Evolutionary conservation across 2,888 invertebrate genomes (phyloP).

Genomic region (Acleris sparsana): DNA sequence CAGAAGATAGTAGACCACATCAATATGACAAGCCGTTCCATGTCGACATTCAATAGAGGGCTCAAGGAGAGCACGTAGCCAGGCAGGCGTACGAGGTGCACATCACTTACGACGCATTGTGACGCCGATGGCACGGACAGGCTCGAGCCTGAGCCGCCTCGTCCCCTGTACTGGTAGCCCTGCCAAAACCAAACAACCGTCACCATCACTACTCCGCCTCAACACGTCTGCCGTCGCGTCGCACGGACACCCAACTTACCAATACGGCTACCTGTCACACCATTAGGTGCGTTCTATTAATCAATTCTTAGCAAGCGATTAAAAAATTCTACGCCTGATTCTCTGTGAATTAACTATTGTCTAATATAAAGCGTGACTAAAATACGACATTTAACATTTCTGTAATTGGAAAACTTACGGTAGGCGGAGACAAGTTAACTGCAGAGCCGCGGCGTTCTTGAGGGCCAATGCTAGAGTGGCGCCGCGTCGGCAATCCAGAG

Average conservation of each 20-base stretch:
- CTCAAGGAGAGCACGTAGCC: conserved; percentile 61
- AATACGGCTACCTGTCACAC: conserved; percentile 12
- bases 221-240: conserved; percentile 40
- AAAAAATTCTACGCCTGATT: conserved; percentile 14
- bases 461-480: conserved; percentile 96
- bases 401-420: conserved; percentile 85
- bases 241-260: conserved; percentile 17
- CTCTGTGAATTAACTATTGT: conserved; percentile 22
- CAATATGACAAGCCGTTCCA: conserved; percentile 67
- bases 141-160: conserved; percentile 90
- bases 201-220: conserved; percentile 60
- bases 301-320: conserved; percentile 4
- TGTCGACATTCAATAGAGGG: conserved; percentile 68
- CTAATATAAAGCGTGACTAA: conserved; percentile 24
- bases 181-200: conserved; percentile 69
- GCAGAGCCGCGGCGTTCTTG: conserved; percentile 93
- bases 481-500: conserved; percentile 91
- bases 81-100: conserved; percentile 60
- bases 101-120: conserved; percentile 86
- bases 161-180: conserved; percentile 86
- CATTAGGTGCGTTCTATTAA: conserved; percentile 14
- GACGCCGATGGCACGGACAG: conserved; percentile 92
- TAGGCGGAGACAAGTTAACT: conserved; percentile 93
- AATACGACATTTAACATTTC: conserved; percentile 19
- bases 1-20: conserved; percentile 71